Conservation (phyloP, 2,888 invertebrate species). For the Eupithecia vulgata region DNA sequence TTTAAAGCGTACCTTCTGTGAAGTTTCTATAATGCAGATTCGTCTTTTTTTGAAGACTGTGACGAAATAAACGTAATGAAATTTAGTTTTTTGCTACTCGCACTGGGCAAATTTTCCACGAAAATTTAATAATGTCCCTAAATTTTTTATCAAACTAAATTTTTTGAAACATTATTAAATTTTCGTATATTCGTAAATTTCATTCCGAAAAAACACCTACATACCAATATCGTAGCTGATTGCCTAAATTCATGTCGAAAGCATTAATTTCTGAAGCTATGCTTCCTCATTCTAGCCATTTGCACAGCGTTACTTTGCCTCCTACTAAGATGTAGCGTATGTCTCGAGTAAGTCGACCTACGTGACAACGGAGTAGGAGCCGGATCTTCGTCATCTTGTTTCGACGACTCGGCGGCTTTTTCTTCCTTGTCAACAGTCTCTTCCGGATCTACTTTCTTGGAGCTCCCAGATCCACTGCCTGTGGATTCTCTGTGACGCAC, state of each 20-base stretch:
- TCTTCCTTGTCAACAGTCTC: conserved; percentile 53
- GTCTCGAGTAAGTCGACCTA: conserved; percentile 69
- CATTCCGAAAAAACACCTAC: background rate
- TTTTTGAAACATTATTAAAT: no score
- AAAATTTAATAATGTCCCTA: no score
- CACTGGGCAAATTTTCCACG: no score
- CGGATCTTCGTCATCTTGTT: conserved; percentile 56
- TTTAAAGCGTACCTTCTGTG: no score
- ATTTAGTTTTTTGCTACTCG: no score
- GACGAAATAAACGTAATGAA: no score
- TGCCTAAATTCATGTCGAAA: background rate
- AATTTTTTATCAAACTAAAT: no score
- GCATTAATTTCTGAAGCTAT: conserved; percentile 52
- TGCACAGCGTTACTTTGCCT: conserved; percentile 75
- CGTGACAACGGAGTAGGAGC: conserved; percentile 69
- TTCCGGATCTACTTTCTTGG: conserved; percentile 54
- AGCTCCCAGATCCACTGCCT: conserved; percentile 63
- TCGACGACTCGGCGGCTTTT: conserved; percentile 48
- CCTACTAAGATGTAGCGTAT: conserved; percentile 67
- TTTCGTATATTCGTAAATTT: no score
- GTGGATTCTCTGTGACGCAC: conserved; percentile 81
- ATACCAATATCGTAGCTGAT: background rate
- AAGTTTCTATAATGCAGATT: no score
- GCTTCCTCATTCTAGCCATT: conserved; percentile 73
- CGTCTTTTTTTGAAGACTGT: no score